phyloP scores from a whole-genome alignment of 2,113 vertebrate species.

The Chloropsis hardwickii region DNA sequence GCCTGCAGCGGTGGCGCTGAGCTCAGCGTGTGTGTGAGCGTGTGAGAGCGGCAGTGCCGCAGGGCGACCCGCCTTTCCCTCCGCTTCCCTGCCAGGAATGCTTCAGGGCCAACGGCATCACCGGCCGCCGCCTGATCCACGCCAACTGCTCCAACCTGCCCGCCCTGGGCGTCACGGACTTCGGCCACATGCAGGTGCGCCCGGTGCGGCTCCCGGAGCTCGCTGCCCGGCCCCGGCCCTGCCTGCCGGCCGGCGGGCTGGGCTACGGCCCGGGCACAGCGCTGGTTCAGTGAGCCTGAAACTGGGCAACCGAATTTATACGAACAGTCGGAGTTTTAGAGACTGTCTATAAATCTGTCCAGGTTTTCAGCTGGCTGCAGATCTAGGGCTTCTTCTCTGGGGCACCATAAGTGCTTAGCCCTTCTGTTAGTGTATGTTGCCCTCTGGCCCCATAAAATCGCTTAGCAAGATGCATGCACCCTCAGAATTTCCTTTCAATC shows the following conservation, averaged over 20 bases:
- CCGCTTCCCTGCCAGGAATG: slow-evolving; percentile 76
- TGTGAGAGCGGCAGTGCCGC: not conserved
- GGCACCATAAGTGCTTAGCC: not conserved
- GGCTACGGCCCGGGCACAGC: accelerated
- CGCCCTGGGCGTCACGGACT: slow-evolving; percentile 84
- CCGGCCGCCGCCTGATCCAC: slow-evolving; percentile 84
- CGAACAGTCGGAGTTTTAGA: not conserved
- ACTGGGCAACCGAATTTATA: too few species aligned
- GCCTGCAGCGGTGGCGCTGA: not conserved
- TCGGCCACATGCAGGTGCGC: slow-evolving; percentile 86
- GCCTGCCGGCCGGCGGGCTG: not conserved
- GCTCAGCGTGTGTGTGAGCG: not conserved
- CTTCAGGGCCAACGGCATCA: slow-evolving; percentile 85
- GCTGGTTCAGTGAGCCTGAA: not conserved
- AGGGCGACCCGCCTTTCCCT: not conserved
- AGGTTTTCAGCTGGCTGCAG: not conserved
- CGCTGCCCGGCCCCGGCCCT: too few species aligned
- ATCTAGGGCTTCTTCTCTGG: not conserved
- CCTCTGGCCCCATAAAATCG: not conserved
- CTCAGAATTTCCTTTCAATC: not conserved
- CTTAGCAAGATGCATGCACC: accelerated
- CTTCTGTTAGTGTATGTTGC: not conserved
- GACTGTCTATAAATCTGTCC: not conserved
- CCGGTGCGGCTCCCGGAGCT: not conserved
- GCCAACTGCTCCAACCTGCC: slow-evolving; percentile 80